Evolutionary conservation across 37 sponge, comb jelly and placozoan species (phyloP), one percentile per base, ranked within the genome.

Genomic region (Diacarnus erythraeanus): DNA sequence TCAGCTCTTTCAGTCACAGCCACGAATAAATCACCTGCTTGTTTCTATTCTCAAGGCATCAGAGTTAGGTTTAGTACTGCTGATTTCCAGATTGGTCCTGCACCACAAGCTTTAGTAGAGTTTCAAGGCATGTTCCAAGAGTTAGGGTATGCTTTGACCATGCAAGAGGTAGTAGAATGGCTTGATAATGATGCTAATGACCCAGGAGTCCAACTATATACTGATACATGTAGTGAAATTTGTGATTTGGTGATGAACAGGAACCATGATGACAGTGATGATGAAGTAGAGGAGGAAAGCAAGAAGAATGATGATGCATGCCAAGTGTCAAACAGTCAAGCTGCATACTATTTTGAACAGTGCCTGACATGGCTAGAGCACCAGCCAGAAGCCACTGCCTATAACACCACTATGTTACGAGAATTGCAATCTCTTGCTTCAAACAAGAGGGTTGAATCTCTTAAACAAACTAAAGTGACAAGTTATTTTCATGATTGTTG

Each of bases 401-500:
- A 72, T 54, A 38, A 42, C 51, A 72, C 73, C 41, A 39, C 73
- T 42, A 29, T 72, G 41, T 8, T 72, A 18, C 41, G 73, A 44
- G 73, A 72, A 72, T 72, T 72, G 51, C 73, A 72, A 42, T 72
- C 73, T 26, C 54, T 72, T 41, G 73, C 73, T n/a, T 47, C 73
- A 22, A 42, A 27, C 8, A 72, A 72, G 51, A 72, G 73, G 33
- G 43, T 72, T 3, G 54, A 72, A 6, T 72, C 25, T 43, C 39
- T 72, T 27, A 72, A 72, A 42, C 73, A 72, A 72, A 26, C 51
- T 18, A 72, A 72, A 38, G 15, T 72, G 6, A 72, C n/a, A 6
- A 72, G 51, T 22, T 72, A 72, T 43, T 72, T 72, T 42, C 25
- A 72, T 29, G 36, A n/a, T n/a, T n/a, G n/a, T n/a, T n/a, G n/a